These are phyloP conservation scores for Emydocephalus ijimae DNA, from an alignment of 2,113 vertebrate species.

Conservation along the genomic window DNA sequence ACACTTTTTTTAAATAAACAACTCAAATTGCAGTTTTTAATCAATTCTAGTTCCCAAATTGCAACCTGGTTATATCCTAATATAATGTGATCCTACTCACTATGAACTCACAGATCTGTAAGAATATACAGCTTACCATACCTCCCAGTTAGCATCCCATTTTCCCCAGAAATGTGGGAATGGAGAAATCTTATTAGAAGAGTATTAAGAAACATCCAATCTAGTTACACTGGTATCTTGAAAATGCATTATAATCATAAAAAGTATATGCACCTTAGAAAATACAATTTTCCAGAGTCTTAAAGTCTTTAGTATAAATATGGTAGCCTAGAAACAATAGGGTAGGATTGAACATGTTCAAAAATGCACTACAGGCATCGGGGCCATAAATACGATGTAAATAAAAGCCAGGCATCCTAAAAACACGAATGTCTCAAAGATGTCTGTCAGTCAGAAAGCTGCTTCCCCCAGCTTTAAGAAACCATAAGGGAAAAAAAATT, in stretches of 20 bases:
- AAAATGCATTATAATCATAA: neutral
- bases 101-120: neutral
- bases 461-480: neutral
- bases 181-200: neutral
- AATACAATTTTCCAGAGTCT: neutral
- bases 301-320: neutral
- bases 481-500: neutral
- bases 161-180: neutral
- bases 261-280: neutral
- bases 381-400: neutral
- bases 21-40: neutral
- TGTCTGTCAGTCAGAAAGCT: neutral
- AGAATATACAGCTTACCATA: neutral
- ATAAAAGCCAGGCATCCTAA: neutral
- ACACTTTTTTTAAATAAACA: neutral
- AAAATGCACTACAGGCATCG: neutral
- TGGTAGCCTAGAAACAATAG: neutral
- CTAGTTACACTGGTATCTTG: neutral
- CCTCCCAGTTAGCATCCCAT: neutral
- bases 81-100: neutral
- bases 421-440: neutral
- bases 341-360: neutral
- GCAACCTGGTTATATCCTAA: neutral
- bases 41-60: neutral
- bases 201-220: neutral